Conservation (phyloP, 2,888 invertebrate genomes). For the Drosophila mettleri region DNA sequence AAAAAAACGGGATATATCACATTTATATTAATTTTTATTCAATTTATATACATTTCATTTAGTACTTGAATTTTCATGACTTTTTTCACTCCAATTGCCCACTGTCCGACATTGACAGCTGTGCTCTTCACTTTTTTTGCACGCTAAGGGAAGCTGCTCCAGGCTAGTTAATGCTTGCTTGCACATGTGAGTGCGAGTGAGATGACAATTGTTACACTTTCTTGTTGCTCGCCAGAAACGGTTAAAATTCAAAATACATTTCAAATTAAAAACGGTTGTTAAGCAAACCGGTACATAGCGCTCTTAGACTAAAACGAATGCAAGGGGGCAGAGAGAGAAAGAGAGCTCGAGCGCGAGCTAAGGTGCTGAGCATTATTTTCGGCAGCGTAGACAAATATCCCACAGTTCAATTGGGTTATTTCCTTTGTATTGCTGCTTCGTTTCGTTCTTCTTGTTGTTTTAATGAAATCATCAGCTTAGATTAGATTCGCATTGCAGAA, state of each 20-base stretch:
- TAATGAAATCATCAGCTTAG: conserved; percentile 55
- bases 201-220: conserved; percentile 42
- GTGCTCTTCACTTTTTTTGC: conserved; percentile 32
- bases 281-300: conserved; percentile 49
- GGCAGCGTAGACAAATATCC: conserved; percentile 42
- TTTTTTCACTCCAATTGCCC: neutral
- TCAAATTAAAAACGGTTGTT: conserved; percentile 52
- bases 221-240: conserved; percentile 46
- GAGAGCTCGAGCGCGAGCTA: too few relatives aligned
- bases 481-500: conserved; percentile 17
- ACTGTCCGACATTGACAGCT: conserved; percentile 44
- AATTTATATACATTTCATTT: neutral
- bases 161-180: conserved; percentile 4
- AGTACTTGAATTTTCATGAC: neutral
- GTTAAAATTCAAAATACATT: conserved; percentile 67
- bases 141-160: conserved; percentile 57
- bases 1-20: neutral
- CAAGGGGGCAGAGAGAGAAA: conserved; percentile 1
- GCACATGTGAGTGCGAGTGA: conserved; percentile 39
- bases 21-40: neutral
- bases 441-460: conserved; percentile 42
- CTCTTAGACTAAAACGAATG: conserved; percentile 3
- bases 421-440: conserved; percentile 23
- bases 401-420: conserved; percentile 44
- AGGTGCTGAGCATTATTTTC: conserved; percentile 32